A percentile compares a stretch with the other conserved stretches of the same genome.
Evolutionary conservation across 2,797 vertebrate genomes (phyloP).

Genomic region (Eospalax fontanierii): DNA sequence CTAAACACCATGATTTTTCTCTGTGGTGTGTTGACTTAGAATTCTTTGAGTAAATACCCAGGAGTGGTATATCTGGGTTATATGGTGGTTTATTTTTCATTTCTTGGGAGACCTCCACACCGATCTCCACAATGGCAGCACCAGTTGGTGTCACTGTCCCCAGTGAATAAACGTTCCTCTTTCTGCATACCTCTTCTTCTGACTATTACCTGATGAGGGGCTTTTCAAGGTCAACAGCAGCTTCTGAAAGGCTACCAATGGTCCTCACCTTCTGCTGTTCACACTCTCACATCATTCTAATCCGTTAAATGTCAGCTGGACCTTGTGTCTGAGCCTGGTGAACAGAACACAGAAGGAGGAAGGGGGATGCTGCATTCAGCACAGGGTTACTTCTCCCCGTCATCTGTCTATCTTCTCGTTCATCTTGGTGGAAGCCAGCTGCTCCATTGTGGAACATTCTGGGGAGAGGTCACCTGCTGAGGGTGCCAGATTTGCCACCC

Average conservation of each 20-base stretch:
- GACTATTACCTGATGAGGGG: neutral
- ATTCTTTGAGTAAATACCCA: no score
- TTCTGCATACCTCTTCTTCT: no score
- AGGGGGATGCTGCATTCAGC: neutral
- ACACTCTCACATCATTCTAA: fast-evolving
- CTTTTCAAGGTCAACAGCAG: no score
- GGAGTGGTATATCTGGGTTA: no score
- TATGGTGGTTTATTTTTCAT: no score
- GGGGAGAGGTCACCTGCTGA: neutral
- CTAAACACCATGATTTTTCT: no score
- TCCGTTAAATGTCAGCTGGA: neutral
- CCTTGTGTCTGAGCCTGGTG: neutral
- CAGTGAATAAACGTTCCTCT: no score
- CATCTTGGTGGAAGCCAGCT: neutral
- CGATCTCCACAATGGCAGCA: no score
- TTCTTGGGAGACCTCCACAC: no score
- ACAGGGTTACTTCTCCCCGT: neutral
- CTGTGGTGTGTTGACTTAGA: no score
- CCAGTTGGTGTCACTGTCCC: no score
- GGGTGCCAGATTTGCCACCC: neutral
- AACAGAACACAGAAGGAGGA: neutral
- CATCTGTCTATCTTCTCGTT: neutral
- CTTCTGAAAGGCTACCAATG: no score
- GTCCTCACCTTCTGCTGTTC: neutral
- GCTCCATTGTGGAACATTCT: neutral